Base-by-base conservation (phyloP, 2,113 vertebrate species). In the Antechinus flavipes region DNA sequence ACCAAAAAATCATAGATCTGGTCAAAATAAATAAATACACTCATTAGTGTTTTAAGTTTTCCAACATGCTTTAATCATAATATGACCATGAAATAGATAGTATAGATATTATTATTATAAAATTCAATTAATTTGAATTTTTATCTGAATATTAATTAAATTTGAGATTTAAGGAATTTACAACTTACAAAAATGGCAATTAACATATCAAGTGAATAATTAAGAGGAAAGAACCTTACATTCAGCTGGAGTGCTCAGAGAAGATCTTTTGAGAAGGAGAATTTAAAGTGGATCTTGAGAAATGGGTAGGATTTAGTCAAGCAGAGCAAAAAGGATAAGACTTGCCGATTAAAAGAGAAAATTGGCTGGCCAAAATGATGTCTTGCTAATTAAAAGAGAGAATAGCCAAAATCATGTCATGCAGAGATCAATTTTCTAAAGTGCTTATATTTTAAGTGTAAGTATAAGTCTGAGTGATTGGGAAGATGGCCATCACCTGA, bases 281-380 rank as follows among this genome's bases (percentile, higher is more conserved):
- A 56, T 54, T 76, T 56, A 61, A 56, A 94, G 76, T 95, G 61
- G 47, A 96, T 61, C 58, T 10, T 26, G 42, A 24, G 93, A 50
- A 54, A 49, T 8, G 50, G 91, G 61, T 4, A 53, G 49, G 30
- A 89, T 93, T 91, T 93, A 91, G 50, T 7, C 2, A 47, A 54
- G 35, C 30, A 54, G 0, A 5, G 12, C 19, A 50, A 68, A 23
- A 91, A 26, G 6, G 26, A 30, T 8, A 68, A 8, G 1, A 8
- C 53, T 96, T 92, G 92, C 12, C 61, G 16, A 2, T 68, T 68
- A 53, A 2, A 94, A 68, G 52, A 95, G 89, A 92, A 52, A 47
- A 6, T 5, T 5, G 0, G 2, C n/a, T n/a, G 22, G 8, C 55
- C 24, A 91, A 93, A 68, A 19, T 52, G 50, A 50, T 50, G 42